phyloP scores from a whole-genome alignment of 2,888 invertebrate genomes.

The Meliscaeva auricollis region DNA sequence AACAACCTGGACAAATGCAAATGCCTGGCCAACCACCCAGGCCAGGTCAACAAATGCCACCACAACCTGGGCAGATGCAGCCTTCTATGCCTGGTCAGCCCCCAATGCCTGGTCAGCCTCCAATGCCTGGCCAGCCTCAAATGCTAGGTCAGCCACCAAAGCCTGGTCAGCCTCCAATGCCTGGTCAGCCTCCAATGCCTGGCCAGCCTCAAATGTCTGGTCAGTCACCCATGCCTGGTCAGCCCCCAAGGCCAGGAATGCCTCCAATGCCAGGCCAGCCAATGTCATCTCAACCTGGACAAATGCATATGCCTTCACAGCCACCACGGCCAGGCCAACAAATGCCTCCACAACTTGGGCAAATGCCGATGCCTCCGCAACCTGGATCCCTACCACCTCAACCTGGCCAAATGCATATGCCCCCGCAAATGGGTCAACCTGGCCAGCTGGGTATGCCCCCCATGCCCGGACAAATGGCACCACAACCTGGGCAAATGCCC shows the following conservation, averaged over 20 bases:
- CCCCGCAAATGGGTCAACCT: neutral
- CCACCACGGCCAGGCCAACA: conserved; percentile 73
- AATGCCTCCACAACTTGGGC: conserved; percentile 65
- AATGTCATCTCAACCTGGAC: conserved; percentile 32
- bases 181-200: conserved; percentile 70
- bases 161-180: conserved; percentile 42
- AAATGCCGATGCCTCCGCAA: conserved; percentile 77
- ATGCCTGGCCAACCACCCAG: conserved; percentile 59
- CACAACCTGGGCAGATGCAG: conserved; percentile 42
- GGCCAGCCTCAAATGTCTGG: conserved; percentile 51
- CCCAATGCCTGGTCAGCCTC: conserved; percentile 54
- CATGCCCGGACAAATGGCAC: conserved; percentile 53
- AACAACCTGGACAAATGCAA: conserved; percentile 66
- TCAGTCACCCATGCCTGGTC: conserved; percentile 75
- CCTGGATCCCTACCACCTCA: conserved; percentile 67
- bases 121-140: conserved; percentile 58
- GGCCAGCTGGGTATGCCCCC: no score
- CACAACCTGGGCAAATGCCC: conserved; percentile 75
- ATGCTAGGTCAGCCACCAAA: conserved; percentile 31
- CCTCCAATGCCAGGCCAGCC: conserved; percentile 61
- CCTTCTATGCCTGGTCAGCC: conserved; percentile 75
- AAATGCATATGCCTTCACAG: conserved; percentile 40
- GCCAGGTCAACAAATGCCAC: conserved; percentile 62
- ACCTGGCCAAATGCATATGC: conserved; percentile 77
- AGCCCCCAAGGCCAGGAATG: conserved; percentile 68